A percentile compares a stretch with the other conserved stretches of the same genome.
These are phyloP conservation scores for Pristionchus mayeri DNA, from an alignment of 2,888 invertebrate species.

Conservation along the genomic window DNA sequence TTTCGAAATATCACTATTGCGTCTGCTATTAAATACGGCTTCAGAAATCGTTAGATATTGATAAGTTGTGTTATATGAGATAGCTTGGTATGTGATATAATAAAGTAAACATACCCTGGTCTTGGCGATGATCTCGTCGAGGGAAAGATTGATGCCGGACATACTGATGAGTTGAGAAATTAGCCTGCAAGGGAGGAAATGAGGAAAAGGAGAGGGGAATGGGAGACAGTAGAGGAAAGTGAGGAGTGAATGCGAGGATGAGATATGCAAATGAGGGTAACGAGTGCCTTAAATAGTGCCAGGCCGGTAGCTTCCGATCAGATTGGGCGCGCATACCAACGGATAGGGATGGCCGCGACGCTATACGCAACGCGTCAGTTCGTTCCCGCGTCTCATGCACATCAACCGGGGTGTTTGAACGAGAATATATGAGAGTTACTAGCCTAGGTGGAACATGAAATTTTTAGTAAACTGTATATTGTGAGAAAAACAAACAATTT, in stretches of 20 bases:
- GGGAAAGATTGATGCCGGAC: conserved; percentile 38
- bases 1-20: background rate
- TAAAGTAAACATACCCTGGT: background rate
- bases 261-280: conserved; percentile 26
- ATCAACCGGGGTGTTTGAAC: background rate
- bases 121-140: conserved; percentile 49
- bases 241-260: background rate
- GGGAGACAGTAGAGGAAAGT: background rate
- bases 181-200: background rate
- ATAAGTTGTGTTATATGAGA: background rate
- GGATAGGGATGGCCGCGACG: background rate
- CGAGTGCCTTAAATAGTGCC: background rate
- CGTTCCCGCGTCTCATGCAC: no score
- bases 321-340: background rate
- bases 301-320: background rate
- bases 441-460: no score
- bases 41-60: background rate
- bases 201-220: no score
- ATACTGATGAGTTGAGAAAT: background rate
- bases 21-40: background rate
- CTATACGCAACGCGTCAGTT: background rate
- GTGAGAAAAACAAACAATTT: no score
- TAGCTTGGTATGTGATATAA: background rate
- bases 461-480: no score
- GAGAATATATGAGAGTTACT: no score